A percentile compares a stretch with the other conserved stretches of the same genome.
Conservation (phyloP, 30 jellyfish, hydroid and myxozoan species). For the Aurelia aurita region DNA sequence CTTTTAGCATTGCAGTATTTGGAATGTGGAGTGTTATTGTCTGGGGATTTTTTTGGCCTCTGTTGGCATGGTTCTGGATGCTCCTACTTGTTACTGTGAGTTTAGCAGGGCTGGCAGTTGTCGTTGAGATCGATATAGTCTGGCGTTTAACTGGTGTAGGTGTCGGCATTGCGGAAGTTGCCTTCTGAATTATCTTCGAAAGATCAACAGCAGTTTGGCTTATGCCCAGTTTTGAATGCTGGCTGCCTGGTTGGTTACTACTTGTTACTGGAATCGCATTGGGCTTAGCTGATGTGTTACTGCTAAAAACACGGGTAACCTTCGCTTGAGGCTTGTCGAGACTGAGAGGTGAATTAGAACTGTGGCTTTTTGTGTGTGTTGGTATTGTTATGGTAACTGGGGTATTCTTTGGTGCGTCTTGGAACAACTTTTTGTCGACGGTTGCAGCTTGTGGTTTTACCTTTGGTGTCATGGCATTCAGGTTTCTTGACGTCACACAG, state of each 20-base stretch:
- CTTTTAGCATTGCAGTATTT: conserved; percentile 64
- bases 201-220: conserved; percentile 1
- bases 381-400: conserved; percentile 54
- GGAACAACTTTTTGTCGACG: not conserved
- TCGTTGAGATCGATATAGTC: not conserved
- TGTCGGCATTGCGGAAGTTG: not conserved
- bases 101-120: conserved; percentile 54
- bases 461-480: not conserved
- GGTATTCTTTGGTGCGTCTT: conserved; percentile 11
- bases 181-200: not conserved
- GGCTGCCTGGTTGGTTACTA: not conserved
- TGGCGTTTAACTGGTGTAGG: conserved; percentile 19
- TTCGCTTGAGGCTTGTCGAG: not conserved
- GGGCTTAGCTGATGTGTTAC: not conserved
- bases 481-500: not conserved
- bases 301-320: not conserved
- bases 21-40: conserved; percentile 78
- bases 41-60: conserved; percentile 38
- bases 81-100: conserved; percentile 61
- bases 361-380: conserved; percentile 19
- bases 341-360: not conserved
- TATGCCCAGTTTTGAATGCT: not conserved
- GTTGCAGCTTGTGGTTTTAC: not conserved
- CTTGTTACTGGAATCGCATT: not conserved
- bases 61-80: conserved; percentile 36